Base-by-base conservation (phyloP, 1,140 invertebrate genomes). In the Steinernema feltiae region DNA sequence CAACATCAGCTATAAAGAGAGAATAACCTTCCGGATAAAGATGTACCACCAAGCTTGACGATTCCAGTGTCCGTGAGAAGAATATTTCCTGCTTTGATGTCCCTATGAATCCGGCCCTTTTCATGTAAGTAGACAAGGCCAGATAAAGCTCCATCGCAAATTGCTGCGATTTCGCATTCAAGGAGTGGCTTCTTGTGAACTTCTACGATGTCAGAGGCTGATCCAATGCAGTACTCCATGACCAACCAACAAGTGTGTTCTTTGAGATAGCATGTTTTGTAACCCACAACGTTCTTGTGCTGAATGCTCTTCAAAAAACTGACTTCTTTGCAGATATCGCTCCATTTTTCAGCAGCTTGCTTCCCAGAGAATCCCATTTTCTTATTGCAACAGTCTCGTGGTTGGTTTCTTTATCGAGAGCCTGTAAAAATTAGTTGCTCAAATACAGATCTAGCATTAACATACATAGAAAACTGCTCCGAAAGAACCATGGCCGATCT, bases 201-300 rank as follows among this genome's bases (percentile, higher is more conserved):
- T 88, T 99, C 96, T 77, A 99, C 93, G 82, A 99, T 98, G 87
- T 99, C 97, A 1, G 96, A 97, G 35, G 97, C 95, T 1, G 95
- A 98, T n/a, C 97, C 97, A 70, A 99, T 91, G 89, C 97, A 99
- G 88, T 99, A 99, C 88, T 99, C 97, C 97, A 99, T 99, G n/a
- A 99, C 96, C 88, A 92, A 91, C 97, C 97, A 99, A 87, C 97
- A 96, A 80, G 96, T 99, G 83, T 97, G 93, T 84, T 98, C 95
- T 83, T 94, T 91, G 73, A 99, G 91, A 89, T 96, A 99, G 87
- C 96, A 99, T 27, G 95, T 96, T 84, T 97, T 98, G 88, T 98
- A 99, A 85, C 97, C 93, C 83, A 99, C 98, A 48, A 95, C 97
- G 87, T 99, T 95, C 15, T 92, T 93, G 89, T 99, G 96, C 82